phyloP scores from a whole-genome alignment of 1,140 invertebrate species.

The Phocides pigmalion region DNA sequence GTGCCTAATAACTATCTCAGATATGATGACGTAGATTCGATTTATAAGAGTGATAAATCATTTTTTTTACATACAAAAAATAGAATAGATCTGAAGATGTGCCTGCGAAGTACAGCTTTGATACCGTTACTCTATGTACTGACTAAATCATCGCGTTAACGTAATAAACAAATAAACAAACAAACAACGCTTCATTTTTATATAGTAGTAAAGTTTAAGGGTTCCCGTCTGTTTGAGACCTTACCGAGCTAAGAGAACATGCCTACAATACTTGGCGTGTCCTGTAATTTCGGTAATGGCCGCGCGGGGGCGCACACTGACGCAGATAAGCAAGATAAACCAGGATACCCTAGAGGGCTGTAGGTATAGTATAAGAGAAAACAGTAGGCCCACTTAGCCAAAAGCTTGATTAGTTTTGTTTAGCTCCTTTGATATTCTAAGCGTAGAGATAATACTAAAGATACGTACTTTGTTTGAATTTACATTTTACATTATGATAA shows the following conservation, averaged over 20 bases:
- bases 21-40: too few species aligned
- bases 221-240: background rate
- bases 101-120: too few species aligned
- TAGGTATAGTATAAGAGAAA: constrained; percentile 18
- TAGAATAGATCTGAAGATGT: too few species aligned
- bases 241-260: background rate
- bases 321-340: constrained; percentile 58
- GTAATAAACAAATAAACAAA: too few species aligned
- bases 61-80: too few species aligned
- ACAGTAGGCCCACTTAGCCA: background rate
- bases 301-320: constrained; percentile 39
- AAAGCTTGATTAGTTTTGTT: background rate
- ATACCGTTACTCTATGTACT: too few species aligned
- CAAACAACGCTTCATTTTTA: too few species aligned
- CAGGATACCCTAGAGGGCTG: constrained; percentile 32
- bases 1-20: too few species aligned
- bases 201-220: too few species aligned
- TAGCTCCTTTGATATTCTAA: background rate
- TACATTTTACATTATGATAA: too few species aligned
- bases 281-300: constrained; percentile 68
- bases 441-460: background rate
- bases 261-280: constrained; percentile 31
- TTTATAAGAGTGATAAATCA: too few species aligned
- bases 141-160: too few species aligned
- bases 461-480: background rate